phyloP scores from a whole-genome alignment of 2,113 vertebrate species.

The Tupaia chinensis region DNA sequence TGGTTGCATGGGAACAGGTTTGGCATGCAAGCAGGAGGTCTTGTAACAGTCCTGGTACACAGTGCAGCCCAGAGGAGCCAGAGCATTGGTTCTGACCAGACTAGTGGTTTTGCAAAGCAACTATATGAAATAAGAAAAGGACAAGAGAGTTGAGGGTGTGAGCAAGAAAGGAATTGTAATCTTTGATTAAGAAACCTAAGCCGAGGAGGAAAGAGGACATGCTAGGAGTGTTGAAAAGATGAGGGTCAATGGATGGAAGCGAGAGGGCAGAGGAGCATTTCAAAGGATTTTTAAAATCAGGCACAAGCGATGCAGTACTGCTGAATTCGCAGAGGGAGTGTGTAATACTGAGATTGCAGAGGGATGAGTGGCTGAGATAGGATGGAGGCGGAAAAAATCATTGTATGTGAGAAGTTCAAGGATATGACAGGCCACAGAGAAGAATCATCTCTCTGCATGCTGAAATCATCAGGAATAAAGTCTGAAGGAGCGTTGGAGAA shows the following conservation, averaged over 20 bases:
- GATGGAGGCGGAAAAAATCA: not conserved
- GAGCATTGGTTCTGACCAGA: not conserved
- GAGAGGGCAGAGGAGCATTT: not conserved
- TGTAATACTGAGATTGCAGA: not conserved
- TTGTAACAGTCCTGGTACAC: not conserved
- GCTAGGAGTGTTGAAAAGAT: not conserved
- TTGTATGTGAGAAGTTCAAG: not conserved
- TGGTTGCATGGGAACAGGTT: not conserved
- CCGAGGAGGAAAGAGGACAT: not conserved
- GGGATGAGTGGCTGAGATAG: not conserved
- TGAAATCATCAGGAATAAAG: not conserved
- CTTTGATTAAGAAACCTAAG: not conserved
- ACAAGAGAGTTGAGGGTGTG: not conserved
- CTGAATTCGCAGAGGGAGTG: not conserved
- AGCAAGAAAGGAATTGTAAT: not conserved
- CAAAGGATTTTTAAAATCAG: not conserved
- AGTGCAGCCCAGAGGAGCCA: not conserved
- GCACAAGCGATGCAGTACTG: not conserved
- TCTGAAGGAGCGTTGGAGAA: not conserved
- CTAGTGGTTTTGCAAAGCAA: not conserved
- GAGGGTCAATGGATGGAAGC: too few species aligned
- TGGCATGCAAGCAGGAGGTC: not conserved
- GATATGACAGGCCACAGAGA: not conserved
- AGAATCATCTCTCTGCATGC: not conserved
- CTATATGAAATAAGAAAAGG: not conserved